A percentile compares a stretch with the other conserved stretches of the same genome.
phyloP scores from a whole-genome alignment of 2,113 vertebrate species.

The Piliocolobus tephrosceles region DNA sequence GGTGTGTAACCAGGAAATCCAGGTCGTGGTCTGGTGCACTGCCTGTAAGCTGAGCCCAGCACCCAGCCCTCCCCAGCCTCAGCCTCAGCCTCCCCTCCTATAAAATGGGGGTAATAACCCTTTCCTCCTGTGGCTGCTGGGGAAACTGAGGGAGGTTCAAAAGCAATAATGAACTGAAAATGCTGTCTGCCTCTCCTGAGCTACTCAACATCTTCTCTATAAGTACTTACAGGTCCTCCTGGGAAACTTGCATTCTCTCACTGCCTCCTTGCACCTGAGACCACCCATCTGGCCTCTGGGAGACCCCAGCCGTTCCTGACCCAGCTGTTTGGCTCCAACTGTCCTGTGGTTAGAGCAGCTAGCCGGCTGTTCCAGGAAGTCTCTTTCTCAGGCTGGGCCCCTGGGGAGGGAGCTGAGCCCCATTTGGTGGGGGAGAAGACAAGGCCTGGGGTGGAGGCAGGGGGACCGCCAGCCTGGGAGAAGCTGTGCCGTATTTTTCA shows the following conservation, averaged over 20 bases:
- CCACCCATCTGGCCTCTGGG: slow-evolving; percentile 52
- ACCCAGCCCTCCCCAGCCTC: background rate
- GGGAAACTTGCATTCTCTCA: background rate
- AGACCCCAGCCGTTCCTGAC: slow-evolving; percentile 17
- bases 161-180: background rate
- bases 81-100: background rate
- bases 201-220: background rate
- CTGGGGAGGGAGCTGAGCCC: background rate
- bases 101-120: background rate
- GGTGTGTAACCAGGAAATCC: background rate
- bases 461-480: background rate
- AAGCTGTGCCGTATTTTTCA: slow-evolving; percentile 57
- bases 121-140: background rate
- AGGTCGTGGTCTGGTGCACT: background rate
- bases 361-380: slow-evolving; percentile 52
- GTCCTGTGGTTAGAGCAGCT: slow-evolving; percentile 61
- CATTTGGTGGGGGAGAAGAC: background rate
- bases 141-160: background rate
- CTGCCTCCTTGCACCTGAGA: slow-evolving; percentile 52
- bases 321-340: slow-evolving; percentile 61
- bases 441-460: background rate
- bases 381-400: slow-evolving; percentile 47
- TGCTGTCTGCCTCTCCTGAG: background rate
- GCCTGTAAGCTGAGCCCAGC: background rate
- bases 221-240: background rate